phyloP scores from a whole-genome alignment of 2,113 vertebrate species.

The Myanophis thanlyinensis region DNA sequence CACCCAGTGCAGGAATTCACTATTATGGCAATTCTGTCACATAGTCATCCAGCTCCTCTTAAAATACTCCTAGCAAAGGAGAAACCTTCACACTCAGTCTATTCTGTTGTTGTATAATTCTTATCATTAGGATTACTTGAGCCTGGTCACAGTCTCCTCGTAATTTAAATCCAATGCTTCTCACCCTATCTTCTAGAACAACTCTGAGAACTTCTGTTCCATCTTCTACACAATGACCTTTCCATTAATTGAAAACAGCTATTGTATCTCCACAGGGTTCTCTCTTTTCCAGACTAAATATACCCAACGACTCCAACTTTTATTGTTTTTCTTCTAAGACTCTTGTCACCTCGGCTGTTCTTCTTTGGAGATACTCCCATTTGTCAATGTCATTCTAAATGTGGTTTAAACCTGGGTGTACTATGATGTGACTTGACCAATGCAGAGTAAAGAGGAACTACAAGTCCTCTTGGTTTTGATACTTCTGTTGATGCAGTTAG shows the following conservation, averaged over 20 bases:
- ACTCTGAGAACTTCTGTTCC: not conserved
- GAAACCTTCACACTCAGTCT: not conserved
- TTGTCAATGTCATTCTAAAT: not conserved
- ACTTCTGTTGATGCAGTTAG: not conserved
- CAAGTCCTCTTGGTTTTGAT: not conserved
- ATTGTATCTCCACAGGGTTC: not conserved
- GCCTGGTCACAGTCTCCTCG: not conserved
- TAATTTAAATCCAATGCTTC: not conserved
- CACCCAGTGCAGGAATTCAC: not conserved
- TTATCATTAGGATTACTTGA: not conserved
- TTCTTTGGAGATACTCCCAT: not conserved
- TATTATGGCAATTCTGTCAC: not conserved
- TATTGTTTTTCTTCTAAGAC: not conserved
- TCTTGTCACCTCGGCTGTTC: not conserved
- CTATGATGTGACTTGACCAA: not conserved
- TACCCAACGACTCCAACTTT: not conserved
- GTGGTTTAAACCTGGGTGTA: not conserved
- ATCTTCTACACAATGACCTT: not conserved
- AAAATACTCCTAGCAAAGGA: not conserved
- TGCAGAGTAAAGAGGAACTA: not conserved
- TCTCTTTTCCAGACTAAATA: not conserved
- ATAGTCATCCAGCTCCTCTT: not conserved
- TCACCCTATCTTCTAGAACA: not conserved
- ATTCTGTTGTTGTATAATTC: not conserved
- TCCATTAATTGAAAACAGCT: not conserved